These are phyloP conservation scores for Percina caprodes DNA, from an alignment of 2,113 vertebrate genomes.

Conservation along the genomic window DNA sequence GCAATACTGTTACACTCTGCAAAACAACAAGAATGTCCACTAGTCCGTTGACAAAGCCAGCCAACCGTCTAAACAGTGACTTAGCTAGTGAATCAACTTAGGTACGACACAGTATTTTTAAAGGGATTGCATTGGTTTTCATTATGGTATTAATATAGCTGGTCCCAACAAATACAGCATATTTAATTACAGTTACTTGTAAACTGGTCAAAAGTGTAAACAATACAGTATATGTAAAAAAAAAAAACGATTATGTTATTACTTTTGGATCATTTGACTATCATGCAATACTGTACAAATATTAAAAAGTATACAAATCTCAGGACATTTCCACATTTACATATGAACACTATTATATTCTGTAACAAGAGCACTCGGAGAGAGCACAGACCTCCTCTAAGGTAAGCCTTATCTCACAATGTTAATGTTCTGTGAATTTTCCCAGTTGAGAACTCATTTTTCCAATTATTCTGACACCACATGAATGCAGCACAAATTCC, in stretches of 20 bases:
- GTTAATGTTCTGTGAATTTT: too few relatives aligned
- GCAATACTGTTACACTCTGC: background rate
- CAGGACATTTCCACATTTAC: background rate
- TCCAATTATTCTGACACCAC: too few relatives aligned
- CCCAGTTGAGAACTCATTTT: too few relatives aligned
- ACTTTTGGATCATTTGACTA: background rate
- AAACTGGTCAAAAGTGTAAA: background rate
- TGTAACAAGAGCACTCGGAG: too few relatives aligned
- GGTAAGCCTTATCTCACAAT: too few relatives aligned
- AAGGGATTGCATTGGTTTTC: background rate
- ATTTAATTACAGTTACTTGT: background rate
- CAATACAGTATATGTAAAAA: too few relatives aligned
- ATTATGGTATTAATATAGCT: too few relatives aligned
- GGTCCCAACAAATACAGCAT: background rate
- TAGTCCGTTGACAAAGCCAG: background rate
- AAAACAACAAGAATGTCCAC: background rate
- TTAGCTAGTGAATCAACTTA: background rate
- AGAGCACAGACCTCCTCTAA: too few relatives aligned
- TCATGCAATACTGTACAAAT: background rate
- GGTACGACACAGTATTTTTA: too few relatives aligned
- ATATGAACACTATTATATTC: background rate
- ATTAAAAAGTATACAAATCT: background rate
- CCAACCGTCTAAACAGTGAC: background rate
- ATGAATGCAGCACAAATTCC: too few relatives aligned
- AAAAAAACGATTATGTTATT: background rate